These are phyloP conservation scores for Mixornis gularis DNA, from an alignment of 2,113 vertebrate genomes.

Conservation along the genomic window DNA sequence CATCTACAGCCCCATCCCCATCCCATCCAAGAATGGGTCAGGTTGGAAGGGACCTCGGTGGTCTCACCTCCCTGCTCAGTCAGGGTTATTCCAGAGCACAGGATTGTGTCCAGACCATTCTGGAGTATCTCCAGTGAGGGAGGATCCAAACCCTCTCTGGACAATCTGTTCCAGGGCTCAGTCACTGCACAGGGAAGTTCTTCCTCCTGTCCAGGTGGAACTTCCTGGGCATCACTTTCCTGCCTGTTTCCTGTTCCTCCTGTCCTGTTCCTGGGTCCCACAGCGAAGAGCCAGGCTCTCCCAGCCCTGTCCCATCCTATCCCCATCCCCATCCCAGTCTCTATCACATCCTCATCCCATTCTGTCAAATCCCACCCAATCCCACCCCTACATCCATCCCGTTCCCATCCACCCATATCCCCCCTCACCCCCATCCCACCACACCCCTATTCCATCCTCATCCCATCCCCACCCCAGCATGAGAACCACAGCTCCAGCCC, in stretches of 20 bases:
- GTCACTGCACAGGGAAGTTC: not conserved
- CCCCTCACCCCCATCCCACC: not conserved
- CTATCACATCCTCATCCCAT: not conserved
- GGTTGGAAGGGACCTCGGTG: not conserved
- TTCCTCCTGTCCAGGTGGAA: not conserved
- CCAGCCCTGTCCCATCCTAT: not conserved
- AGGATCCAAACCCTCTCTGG: not conserved
- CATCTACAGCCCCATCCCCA: no score
- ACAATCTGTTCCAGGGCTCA: not conserved
- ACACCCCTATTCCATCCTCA: not conserved
- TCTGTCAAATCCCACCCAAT: not conserved
- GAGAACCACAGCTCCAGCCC: not conserved
- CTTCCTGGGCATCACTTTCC: not conserved
- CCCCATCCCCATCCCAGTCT: no score
- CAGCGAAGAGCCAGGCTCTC: not conserved
- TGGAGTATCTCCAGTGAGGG: not conserved
- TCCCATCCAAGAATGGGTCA: no score
- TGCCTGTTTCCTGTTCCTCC: not conserved
- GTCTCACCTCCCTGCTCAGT: not conserved
- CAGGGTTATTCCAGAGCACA: not conserved
- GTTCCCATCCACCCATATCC: no score
- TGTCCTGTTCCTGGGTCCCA: not conserved
- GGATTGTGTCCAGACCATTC: not conserved
- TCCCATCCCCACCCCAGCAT: no score
- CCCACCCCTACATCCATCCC: not conserved